phyloP scores from a whole-genome alignment of 1,140 invertebrate species.

The Pogonomyrmex californicus region DNA sequence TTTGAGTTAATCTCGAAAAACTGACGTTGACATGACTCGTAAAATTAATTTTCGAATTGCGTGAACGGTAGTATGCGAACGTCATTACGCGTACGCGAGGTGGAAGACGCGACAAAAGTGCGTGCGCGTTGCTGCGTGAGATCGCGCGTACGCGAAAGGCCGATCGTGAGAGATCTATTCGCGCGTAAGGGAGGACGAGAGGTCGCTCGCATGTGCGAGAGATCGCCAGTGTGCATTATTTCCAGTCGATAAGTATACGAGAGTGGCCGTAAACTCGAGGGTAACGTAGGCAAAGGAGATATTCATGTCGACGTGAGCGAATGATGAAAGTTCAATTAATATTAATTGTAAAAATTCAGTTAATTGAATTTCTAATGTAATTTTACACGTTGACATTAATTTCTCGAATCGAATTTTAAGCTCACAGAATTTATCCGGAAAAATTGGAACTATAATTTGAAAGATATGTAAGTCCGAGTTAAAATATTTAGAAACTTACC shows the following conservation, averaged over 20 bases:
- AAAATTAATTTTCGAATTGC: slow-evolving; percentile 30
- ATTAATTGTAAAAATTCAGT: neutral
- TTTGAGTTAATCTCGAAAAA: neutral
- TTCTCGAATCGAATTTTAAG: neutral
- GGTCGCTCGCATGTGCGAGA: neutral
- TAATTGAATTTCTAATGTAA: neutral
- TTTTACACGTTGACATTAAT: neutral
- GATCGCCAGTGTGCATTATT: slow-evolving; percentile 28
- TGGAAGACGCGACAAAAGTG: slow-evolving; percentile 31
- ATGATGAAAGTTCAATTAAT: slow-evolving; percentile 27
- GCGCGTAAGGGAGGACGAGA: slow-evolving; percentile 24
- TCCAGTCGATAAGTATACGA: slow-evolving; percentile 41
- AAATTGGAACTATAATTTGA: neutral
- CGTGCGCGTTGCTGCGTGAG: slow-evolving; percentile 26
- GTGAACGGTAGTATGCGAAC: neutral
- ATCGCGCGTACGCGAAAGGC: slow-evolving; percentile 37
- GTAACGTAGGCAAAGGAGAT: neutral
- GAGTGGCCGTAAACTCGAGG: slow-evolving; percentile 16
- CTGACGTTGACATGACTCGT: neutral
- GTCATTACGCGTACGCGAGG: slow-evolving; percentile 19
- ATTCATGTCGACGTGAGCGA: neutral
- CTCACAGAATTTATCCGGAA: neutral
- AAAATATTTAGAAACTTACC: neutral
- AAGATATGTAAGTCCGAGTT: neutral
- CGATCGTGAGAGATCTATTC: slow-evolving; percentile 24